Evolutionary conservation across 2,797 vertebrate genomes (phyloP).

Genomic region (Crenuchus spilurus): DNA sequence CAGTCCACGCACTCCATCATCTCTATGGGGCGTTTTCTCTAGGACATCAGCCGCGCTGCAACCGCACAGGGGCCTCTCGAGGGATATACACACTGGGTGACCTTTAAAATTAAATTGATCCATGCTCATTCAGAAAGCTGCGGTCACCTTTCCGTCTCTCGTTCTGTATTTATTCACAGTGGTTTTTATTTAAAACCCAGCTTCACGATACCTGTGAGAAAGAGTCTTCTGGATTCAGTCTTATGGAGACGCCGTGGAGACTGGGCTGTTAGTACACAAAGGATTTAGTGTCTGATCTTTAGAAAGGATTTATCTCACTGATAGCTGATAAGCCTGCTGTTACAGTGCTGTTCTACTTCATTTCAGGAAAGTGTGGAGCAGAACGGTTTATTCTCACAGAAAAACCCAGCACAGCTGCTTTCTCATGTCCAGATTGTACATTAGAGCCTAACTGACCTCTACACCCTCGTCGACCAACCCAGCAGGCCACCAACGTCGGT

Average conservation of each 20-base stretch:
- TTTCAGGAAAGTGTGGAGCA: background rate
- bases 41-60: slow-evolving; percentile 11
- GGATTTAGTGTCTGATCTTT: slow-evolving; percentile 13
- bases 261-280: background rate
- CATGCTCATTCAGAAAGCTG: slow-evolving; percentile 11
- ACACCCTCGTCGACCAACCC: too few species aligned
- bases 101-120: slow-evolving; percentile 44
- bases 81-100: slow-evolving; percentile 16
- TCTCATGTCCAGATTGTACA: too few species aligned
- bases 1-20: slow-evolving; percentile 7
- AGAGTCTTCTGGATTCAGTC: background rate
- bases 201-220: background rate
- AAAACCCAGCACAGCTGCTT: too few species aligned
- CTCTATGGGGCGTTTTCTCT: background rate
- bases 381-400: too few species aligned
- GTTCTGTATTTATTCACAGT: background rate
- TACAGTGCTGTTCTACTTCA: background rate
- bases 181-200: background rate
- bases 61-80: background rate
- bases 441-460: too few species aligned
- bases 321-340: slow-evolving; percentile 13
- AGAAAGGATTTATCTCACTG: background rate
- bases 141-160: background rate
- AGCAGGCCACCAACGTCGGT: too few species aligned
- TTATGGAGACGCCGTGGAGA: background rate